These are phyloP conservation scores for Serilophus lunatus DNA, from an alignment of 2,113 vertebrate genomes.

Conservation along the genomic window DNA sequence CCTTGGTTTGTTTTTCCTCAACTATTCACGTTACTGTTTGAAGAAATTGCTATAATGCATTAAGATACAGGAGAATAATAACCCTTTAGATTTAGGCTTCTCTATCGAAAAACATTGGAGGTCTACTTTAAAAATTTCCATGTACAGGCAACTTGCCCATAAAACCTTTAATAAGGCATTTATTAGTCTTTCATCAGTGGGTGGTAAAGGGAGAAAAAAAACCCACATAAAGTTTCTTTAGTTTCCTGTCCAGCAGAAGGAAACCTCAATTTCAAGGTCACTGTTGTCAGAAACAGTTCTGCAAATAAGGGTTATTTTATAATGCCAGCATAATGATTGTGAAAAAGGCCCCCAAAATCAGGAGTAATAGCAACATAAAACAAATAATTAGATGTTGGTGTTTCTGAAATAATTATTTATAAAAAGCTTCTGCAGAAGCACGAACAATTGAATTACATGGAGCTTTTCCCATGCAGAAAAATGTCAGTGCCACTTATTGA, in stretches of 20 bases:
- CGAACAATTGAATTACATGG: neutral
- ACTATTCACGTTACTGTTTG: neutral
- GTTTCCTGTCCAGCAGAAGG: neutral
- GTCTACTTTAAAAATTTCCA: neutral
- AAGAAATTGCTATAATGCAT: neutral
- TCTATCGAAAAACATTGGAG: neutral
- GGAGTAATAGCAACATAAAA: neutral
- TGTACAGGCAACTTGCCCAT: neutral
- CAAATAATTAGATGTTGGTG: neutral
- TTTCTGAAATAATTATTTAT: neutral
- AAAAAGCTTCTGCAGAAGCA: neutral
- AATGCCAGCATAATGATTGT: neutral
- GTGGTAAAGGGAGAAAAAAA: neutral
- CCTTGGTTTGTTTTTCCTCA: neutral
- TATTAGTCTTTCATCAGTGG: neutral
- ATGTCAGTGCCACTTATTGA: neutral
- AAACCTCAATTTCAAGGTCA: neutral
- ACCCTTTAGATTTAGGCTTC: neutral
- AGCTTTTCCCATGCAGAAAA: neutral
- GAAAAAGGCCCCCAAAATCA: neutral
- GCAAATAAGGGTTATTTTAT: neutral
- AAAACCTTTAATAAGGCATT: neutral
- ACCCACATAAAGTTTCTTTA: neutral
- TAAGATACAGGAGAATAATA: neutral
- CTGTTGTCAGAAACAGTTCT: neutral